Base-by-base conservation (phyloP, 2,888 invertebrate genomes). In the Ecdyonurus torrentis region DNA sequence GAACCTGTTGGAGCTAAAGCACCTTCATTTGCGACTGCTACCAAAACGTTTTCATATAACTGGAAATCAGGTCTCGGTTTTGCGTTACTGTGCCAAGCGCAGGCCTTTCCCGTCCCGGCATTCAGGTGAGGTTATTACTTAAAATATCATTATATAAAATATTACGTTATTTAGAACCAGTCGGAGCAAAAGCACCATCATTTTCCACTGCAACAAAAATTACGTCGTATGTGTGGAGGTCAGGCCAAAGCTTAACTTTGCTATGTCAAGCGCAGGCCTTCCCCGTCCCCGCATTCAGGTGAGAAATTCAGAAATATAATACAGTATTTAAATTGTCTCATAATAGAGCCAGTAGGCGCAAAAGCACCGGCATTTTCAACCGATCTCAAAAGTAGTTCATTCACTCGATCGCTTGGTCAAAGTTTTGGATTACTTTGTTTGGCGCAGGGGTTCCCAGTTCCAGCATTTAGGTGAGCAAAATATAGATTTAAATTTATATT, bases 191-290 rank as follows among this genome's bases (percentile, higher is more conserved):
- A 74, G 79, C 81, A 66, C 83, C 83, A 63, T 78, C 80, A 60
- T 82, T 83, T 75, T 81, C 82, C 53, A 76, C 79, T 64, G 80
- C 82, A 69, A 66, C 66, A 87, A 79, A 81, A 71, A 76, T 80
- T 72, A 78, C 83, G 68, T 83, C 83, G 74, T 85, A 84, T 74
- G 83, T 82, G 72, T 81, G 85, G 73, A 77, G 75, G 70, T 78
- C 77, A 66, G 80, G 79, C 67, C 81, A 81, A 71, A 80, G 69
- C 63, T 66, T 84, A 71, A 81, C 80, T 68, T 74, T 87, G 71
- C 78, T 86, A 72, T 88, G 87, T 74, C 86, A 85, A 73, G 86
- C 87, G 67, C 88, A 89, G 79, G 88, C 85, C 69, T 86, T 82
- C 75, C 88, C 88, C 69, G 82, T 84, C 72, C 83, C 83, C 66